A percentile compares a stretch with the other conserved stretches of the same genome.
phyloP scores from a whole-genome alignment of 2,113 vertebrate genomes.

The Poicephalus gulielmi region DNA sequence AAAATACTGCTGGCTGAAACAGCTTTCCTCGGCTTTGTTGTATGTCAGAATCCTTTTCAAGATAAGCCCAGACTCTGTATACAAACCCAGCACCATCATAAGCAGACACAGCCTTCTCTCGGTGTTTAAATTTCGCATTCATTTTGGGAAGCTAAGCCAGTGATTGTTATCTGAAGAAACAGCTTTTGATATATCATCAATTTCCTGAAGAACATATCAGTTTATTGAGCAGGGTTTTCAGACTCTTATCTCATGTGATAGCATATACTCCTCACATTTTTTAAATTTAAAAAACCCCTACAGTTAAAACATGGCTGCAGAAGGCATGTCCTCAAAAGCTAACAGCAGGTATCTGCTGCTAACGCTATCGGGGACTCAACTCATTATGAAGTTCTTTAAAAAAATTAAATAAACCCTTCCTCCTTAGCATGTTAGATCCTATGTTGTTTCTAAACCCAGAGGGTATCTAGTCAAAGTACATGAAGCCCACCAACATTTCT shows the following conservation, averaged over 20 bases:
- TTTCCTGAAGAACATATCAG: slow-evolving; percentile 57
- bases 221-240: slow-evolving; percentile 17
- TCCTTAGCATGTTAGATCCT: background rate
- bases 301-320: background rate
- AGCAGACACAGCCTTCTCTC: background rate
- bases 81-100: background rate
- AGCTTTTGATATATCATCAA: slow-evolving; percentile 54
- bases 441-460: background rate
- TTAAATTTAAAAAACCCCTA: background rate
- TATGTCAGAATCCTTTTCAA: slow-evolving; percentile 12
- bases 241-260: slow-evolving; percentile 19
- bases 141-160: slow-evolving; percentile 24
- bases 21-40: background rate
- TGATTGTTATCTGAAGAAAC: slow-evolving; percentile 37
- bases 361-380: background rate
- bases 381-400: background rate
- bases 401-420: background rate
- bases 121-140: background rate
- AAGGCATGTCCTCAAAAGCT: background rate
- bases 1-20: background rate
- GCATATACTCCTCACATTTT: background rate
- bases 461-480: background rate
- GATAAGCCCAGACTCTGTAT: background rate
- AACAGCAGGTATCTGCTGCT: background rate
- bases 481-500: background rate